Base-by-base conservation (phyloP, 2,888 invertebrate genomes). In the Antitype chi region DNA sequence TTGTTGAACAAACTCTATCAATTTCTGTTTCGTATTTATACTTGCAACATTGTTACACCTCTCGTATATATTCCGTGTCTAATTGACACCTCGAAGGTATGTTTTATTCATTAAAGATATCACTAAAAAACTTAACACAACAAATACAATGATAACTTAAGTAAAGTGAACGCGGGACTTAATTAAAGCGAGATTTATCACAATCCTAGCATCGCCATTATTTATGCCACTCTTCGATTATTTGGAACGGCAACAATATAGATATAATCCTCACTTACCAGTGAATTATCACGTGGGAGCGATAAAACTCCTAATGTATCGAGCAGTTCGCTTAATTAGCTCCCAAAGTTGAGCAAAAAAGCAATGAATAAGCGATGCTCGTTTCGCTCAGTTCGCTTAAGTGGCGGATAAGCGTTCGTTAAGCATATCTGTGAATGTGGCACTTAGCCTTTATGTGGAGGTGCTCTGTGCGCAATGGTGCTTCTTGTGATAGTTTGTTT, bases 231-330 rank as follows among this genome's bases (percentile, higher is more conserved):
- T 20, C 32, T 47, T 25, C 69, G 64, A 72, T 73, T 76, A 84
- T 78, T 78, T n/a, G 32, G 60, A 62, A 28, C 32, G 60, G 77
- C 72, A 75, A 86, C 76, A 72, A 80, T 83, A 73, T 81, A 79
- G 79, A 74, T 73, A 78, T 67, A 76, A 67, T 64, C 55, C 82
- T 67, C 67, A 87, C 78, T 85, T 78, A 76, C 77, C 76, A 78
- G 78, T 81, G 80, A 66, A 84, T 81, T 80, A 81, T 80, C 81
- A 76, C 82, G 74, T 38, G 73, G 47, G 62, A 59, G 66, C 80
- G 80, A 87, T 87, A 85, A 85, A 85, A 64, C 74, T 68, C 83
- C 81, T 85, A 86, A 86, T 83, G 85, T 78, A 86, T 85, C 83
- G 75, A 63, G 53, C 47, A 68, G 66, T 71, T 53, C 70, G 68